A percentile compares a stretch with the other conserved stretches of the same genome.
Conservation (phyloP, 2,113 vertebrate species). For the Catharus fuscescens region DNA sequence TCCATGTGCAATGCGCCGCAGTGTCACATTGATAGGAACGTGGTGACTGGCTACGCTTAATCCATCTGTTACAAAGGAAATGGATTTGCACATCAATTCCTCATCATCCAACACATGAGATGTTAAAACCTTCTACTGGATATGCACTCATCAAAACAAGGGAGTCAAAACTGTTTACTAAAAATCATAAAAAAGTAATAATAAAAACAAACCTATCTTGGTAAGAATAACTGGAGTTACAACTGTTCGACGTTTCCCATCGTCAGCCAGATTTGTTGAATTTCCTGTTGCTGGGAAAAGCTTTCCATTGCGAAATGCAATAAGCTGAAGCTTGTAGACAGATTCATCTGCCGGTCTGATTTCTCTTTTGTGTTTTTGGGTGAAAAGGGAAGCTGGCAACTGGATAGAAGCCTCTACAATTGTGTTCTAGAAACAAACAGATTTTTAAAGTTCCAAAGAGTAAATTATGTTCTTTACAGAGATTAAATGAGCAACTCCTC, state of each 20-base stretch:
- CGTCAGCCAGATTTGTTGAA: constrained; percentile 84
- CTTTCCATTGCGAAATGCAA: constrained; percentile 95
- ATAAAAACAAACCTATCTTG: constrained; percentile 84
- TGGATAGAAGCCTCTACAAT: constrained; percentile 94
- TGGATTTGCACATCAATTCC: background rate
- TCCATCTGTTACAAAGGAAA: constrained; percentile 80
- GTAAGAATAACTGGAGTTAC: constrained; percentile 93
- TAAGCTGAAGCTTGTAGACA: constrained; percentile 89
- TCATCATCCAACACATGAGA: background rate
- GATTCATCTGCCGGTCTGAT: constrained; percentile 82
- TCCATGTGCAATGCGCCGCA: constrained; percentile 88
- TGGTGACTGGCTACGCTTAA: constrained; percentile 69
- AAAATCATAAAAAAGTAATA: background rate
- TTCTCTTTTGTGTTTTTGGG: constrained; percentile 76
- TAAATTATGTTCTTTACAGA: background rate
- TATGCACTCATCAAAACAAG: background rate
- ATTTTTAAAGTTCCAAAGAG: background rate
- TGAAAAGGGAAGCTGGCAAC: constrained; percentile 88
- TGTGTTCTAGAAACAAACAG: constrained; percentile 81
- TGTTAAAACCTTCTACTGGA: background rate
- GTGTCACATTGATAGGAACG: constrained; percentile 85
- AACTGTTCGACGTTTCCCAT: constrained; percentile 89
- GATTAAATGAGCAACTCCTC: background rate
- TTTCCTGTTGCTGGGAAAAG: constrained; percentile 95
- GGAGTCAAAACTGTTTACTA: background rate